Conservation (phyloP, 2,888 invertebrate genomes). For the Cantharis rufa region DNA sequence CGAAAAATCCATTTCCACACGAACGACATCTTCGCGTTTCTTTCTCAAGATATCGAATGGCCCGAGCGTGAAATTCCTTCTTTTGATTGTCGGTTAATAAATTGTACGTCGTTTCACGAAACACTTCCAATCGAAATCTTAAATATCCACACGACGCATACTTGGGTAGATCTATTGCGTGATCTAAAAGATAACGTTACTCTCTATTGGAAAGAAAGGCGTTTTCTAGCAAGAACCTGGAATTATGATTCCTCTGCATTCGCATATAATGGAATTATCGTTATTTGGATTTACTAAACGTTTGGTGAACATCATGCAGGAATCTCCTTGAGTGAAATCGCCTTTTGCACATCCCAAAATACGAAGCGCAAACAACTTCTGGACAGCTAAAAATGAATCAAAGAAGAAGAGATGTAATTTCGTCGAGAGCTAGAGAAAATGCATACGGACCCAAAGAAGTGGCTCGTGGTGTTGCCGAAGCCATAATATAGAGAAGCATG, state of each 20-base stretch:
- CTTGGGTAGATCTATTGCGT: conserved; percentile 57
- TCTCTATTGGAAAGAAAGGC: background rate
- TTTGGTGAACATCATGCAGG: conserved; percentile 46
- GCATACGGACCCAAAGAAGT: conserved; percentile 58
- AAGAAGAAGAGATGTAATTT: background rate
- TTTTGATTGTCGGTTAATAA: conserved; percentile 67
- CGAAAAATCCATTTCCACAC: conserved; percentile 64
- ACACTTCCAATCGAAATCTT: conserved; percentile 62
- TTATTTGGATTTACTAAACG: conserved; percentile 45
- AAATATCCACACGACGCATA: conserved; percentile 68
- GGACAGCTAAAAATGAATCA: conserved; percentile 56
- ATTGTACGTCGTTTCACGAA: conserved; percentile 65
- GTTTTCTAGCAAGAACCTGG: conserved; percentile 43
- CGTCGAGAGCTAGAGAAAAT: too few species aligned
- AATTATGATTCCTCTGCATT: conserved; percentile 52
- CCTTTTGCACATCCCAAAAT: conserved; percentile 66
- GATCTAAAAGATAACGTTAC: conserved; percentile 3
- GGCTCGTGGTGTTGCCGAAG: conserved; percentile 55
- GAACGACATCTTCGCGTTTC: conserved; percentile 62
- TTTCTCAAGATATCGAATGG: conserved; percentile 62
- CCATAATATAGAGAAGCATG: conserved; percentile 63
- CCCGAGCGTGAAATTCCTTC: conserved; percentile 64
- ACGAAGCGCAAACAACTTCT: conserved; percentile 63
- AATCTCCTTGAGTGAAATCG: conserved; percentile 59
- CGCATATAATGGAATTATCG: conserved; percentile 50